phyloP scores from a whole-genome alignment of 2,113 vertebrate genomes.

The Centropus bengalensis region DNA sequence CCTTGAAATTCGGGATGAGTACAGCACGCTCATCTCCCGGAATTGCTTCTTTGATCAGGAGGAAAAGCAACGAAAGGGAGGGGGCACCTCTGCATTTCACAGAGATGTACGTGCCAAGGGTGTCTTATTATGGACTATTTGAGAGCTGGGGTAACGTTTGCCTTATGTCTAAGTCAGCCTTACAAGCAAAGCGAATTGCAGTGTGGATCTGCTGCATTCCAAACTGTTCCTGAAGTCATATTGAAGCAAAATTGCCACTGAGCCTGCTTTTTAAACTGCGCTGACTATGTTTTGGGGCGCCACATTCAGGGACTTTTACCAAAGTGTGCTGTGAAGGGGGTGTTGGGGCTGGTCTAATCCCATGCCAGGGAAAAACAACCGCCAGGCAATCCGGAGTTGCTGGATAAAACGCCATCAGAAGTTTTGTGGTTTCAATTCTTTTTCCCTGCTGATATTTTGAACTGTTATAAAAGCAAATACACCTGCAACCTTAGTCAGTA shows the following conservation, averaged over 20 bases:
- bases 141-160: constrained; percentile 32
- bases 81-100: constrained; percentile 21
- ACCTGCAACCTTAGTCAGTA: background rate
- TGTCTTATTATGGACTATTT: constrained; percentile 21
- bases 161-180: constrained; percentile 60
- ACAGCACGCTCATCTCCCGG: constrained; percentile 34
- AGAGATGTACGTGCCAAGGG: background rate
- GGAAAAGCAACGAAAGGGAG: background rate
- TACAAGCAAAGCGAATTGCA: constrained; percentile 42
- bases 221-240: constrained; percentile 27
- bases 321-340: background rate
- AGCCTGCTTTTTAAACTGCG: background rate
- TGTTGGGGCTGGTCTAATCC: background rate
- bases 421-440: background rate
- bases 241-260: constrained; percentile 49
- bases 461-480: background rate
- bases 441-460: background rate
- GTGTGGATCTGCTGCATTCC: constrained; percentile 25
- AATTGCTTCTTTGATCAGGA: constrained; percentile 40
- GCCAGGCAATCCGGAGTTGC: background rate
- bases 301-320: constrained; percentile 14
- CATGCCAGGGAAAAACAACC: background rate
- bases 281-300: background rate
- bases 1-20: constrained; percentile 24
- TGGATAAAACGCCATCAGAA: background rate